These are phyloP conservation scores for Globodera rostochiensis DNA, from an alignment of 1,140 invertebrate species.

Conservation along the genomic window DNA sequence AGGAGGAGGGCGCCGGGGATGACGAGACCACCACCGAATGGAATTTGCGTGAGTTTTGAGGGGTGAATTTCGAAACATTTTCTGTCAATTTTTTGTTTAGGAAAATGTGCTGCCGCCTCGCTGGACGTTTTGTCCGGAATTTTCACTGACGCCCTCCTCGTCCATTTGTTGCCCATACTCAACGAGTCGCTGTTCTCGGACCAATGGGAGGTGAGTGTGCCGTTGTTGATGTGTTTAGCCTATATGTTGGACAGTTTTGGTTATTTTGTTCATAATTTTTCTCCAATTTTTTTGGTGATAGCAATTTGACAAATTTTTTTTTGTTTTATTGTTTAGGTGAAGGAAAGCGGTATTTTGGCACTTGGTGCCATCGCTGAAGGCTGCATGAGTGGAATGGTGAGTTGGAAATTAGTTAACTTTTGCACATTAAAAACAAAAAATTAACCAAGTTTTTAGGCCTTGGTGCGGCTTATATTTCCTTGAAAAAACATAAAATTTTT, in stretches of 20 bases:
- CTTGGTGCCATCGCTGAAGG: conserved; percentile 98
- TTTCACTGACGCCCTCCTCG: conserved; percentile 89
- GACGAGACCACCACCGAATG: conserved; percentile 90
- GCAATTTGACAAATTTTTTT: background rate
- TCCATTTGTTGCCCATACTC: conserved; percentile 89
- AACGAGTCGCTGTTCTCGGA: conserved; percentile 93
- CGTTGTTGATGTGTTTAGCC: background rate
- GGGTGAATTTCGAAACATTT: background rate
- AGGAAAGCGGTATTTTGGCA: conserved; percentile 91
- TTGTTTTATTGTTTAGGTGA: conserved; percentile 71
- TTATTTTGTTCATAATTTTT: too few relatives aligned
- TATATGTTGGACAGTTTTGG: too few relatives aligned
- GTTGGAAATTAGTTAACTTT: background rate
- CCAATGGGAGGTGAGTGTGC: conserved; percentile 77
- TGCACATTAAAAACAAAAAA: background rate
- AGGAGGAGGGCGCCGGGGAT: conserved; percentile 78
- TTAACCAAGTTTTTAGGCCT: too few relatives aligned
- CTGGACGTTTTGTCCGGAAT: conserved; percentile 95
- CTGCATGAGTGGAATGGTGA: conserved; percentile 92
- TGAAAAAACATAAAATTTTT: too few relatives aligned
- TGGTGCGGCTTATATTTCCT: too few relatives aligned
- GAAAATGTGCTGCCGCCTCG: conserved; percentile 96
- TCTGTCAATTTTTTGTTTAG: conserved; percentile 53
- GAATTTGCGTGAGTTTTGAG: conserved; percentile 76
- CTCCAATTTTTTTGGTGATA: background rate